Base-by-base conservation (phyloP, 1,140 invertebrate genomes). In the Drosophila melanica region DNA sequence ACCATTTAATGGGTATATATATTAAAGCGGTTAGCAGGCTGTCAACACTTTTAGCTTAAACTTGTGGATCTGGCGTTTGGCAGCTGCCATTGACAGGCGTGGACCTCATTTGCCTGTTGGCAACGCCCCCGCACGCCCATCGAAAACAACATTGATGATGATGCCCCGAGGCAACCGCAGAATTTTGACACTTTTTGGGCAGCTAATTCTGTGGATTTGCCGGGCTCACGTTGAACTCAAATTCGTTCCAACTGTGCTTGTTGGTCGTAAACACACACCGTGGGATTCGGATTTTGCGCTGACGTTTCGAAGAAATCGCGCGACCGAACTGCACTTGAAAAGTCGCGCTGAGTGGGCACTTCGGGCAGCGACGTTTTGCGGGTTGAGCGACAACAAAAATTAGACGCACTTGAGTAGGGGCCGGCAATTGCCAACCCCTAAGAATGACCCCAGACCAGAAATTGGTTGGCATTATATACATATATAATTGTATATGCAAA, bases 211-310 rank as follows among this genome's bases (percentile, higher is more conserved):
- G n/a, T 33, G 42, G 39, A 51, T 53, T 53, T 50, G 64, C 8
- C 3, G 20, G 10, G 27, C 41, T 58, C 45, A 23, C 18, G 20
- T 14, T 23, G 30, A 16, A 37, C 37, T 20, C 23, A 16, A 18
- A 44, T 51, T 57, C 42, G 74, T 71, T 87, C 84, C 82, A 69
- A 87, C 82, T 87, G 82, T 87, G 82, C 79, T 86, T 86, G 82
- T 85, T 84, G 82, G 79, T 89, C 82, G 82, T 87, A 87, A 87
- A 87, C 82, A 87, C 75, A 86, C 82, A 87, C 82, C 82, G 82
- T 87, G 82, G 82, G 82, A 87, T 82, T 87, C 82, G 79, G n/a
- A 11, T n/a, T 2, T 14, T 44, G 37, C 23, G 20, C 33, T 54
- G 39, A 64, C 20, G 48, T 41, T 64, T 23, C 23, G n/a, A 23